These are phyloP conservation scores for Sminthopsis crassicaudata DNA, from an alignment of 2,113 vertebrate genomes.

Conservation along the genomic window DNA sequence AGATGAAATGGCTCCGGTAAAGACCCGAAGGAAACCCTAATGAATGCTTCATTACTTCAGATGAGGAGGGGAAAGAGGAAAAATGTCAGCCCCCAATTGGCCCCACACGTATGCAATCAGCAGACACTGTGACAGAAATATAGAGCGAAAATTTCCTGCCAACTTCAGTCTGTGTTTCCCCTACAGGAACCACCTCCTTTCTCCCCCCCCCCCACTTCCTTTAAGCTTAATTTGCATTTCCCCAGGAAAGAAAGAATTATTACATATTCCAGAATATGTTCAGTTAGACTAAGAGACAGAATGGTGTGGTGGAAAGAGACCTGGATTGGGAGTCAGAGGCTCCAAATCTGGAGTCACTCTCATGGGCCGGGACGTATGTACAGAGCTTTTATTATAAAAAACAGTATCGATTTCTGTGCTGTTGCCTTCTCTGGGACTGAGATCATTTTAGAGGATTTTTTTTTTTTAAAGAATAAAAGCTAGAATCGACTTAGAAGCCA, in stretches of 20 bases:
- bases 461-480: neutral
- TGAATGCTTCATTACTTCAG: neutral
- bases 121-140: neutral
- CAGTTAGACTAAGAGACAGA: neutral
- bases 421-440: neutral
- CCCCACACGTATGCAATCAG: neutral
- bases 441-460: neutral
- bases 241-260: neutral
- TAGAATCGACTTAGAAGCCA: neutral
- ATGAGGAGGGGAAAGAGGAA: neutral
- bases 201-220: neutral
- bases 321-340: neutral
- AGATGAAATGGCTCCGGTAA: neutral
- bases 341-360: neutral
- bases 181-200: neutral
- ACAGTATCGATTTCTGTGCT: neutral
- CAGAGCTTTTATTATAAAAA: neutral
- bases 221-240: neutral
- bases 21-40: neutral
- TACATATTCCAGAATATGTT: neutral
- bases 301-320: neutral
- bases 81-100: neutral
- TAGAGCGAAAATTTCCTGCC: neutral
- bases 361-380: neutral
- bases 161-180: neutral